Conservation (phyloP, 1,140 invertebrate genomes). For the Drosophila funebris region DNA sequence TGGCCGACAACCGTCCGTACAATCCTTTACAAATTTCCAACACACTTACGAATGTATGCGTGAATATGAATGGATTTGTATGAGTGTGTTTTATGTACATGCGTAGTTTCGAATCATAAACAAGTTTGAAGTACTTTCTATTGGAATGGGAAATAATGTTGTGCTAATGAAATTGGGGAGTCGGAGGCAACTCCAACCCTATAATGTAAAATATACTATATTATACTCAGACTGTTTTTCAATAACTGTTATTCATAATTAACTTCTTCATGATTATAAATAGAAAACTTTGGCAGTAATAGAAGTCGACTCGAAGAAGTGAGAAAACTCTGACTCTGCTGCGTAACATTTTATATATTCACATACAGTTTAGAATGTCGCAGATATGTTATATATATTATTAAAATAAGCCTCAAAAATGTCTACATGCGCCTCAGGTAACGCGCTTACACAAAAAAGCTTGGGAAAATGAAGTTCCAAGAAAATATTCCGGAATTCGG, state of each 20-base stretch:
- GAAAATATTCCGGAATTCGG: conserved; percentile 82
- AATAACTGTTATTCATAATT: conserved; percentile 6
- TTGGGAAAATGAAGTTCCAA: conserved; percentile 81
- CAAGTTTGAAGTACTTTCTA: conserved; percentile 17
- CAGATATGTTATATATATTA: background rate
- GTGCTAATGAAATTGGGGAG: conserved; percentile 3
- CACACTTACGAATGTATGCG: conserved; percentile 19
- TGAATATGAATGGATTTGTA: conserved; percentile 27
- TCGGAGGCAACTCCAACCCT: background rate
- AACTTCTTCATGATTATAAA: background rate
- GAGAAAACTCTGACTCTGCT: no score
- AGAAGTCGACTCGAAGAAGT: no score
- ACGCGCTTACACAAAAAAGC: conserved; percentile 57
- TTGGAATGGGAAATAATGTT: conserved; percentile 10
- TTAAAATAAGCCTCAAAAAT: background rate
- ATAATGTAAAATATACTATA: background rate
- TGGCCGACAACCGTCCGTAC: conserved; percentile 47
- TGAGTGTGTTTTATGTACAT: conserved; percentile 34
- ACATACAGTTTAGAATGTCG: no score
- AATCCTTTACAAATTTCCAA: conserved; percentile 71
- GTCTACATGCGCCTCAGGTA: conserved; percentile 18
- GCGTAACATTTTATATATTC: no score
- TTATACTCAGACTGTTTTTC: background rate
- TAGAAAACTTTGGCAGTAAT: background rate
- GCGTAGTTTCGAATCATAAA: conserved; percentile 17